These are phyloP conservation scores for Polyodon spathula DNA, from an alignment of 2,113 vertebrate species.

Conservation along the genomic window DNA sequence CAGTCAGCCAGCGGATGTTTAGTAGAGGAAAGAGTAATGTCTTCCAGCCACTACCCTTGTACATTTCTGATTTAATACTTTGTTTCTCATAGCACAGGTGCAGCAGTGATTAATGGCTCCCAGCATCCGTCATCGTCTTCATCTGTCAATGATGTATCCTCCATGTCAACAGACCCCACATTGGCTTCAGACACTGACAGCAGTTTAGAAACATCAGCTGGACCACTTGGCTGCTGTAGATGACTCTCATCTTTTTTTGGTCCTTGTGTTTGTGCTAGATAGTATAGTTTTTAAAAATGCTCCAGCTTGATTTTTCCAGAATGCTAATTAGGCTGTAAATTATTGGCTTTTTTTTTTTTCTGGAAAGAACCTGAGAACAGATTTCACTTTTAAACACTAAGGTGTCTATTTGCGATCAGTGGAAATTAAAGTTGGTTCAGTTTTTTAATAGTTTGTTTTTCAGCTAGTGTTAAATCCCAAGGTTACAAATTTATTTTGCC, in stretches of 20 bases:
- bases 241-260: slow-evolving; percentile 61
- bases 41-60: neutral
- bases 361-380: slow-evolving; percentile 35
- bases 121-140: slow-evolving; percentile 65
- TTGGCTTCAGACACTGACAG: slow-evolving; percentile 73
- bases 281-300: slow-evolving; percentile 34
- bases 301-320: slow-evolving; percentile 26
- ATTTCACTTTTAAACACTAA: slow-evolving; percentile 36
- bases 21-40: too few relatives aligned
- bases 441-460: slow-evolving; percentile 30
- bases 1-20: too few relatives aligned
- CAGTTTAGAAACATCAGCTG: slow-evolving; percentile 68
- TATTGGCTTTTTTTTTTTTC: slow-evolving; percentile 35
- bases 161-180: slow-evolving; percentile 71
- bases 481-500: too few relatives aligned
- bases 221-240: slow-evolving; percentile 71
- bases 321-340: slow-evolving; percentile 44
- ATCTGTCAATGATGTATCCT: slow-evolving; percentile 67
- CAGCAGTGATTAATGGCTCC: slow-evolving; percentile 66
- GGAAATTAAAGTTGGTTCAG: slow-evolving; percentile 30
- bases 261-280: slow-evolving; percentile 29
- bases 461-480: slow-evolving; percentile 41
- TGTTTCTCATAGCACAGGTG: slow-evolving; percentile 86
- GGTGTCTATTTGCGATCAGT: slow-evolving; percentile 27
- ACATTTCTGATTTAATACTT: slow-evolving; percentile 56